Evolutionary conservation across 2,113 vertebrate genomes (phyloP).

Genomic region (Danionella cerebrum): DNA sequence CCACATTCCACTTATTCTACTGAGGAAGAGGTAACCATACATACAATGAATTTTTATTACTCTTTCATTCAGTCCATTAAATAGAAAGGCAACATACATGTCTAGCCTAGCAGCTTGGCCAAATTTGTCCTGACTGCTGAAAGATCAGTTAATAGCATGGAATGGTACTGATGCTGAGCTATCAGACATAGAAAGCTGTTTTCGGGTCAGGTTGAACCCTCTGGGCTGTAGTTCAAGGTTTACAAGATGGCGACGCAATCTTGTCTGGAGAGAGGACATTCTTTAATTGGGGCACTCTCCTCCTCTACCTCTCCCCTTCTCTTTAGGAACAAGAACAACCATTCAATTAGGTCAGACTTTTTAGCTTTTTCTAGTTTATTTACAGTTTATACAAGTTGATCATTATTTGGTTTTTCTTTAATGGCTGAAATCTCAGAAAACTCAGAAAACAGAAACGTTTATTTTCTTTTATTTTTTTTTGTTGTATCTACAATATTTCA

Average conservation of each 20-base stretch:
- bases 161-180: background rate
- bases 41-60: too few relatives aligned
- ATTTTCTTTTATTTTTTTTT: background rate
- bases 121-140: background rate
- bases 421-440: background rate
- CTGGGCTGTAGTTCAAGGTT: constrained; percentile 10
- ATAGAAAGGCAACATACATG: background rate
- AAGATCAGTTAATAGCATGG: background rate
- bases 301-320: background rate
- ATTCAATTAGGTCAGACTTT: constrained; percentile 33
- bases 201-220: background rate
- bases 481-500: too few relatives aligned
- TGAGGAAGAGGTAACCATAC: too few relatives aligned
- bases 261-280: background rate
- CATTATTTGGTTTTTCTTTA: too few relatives aligned
- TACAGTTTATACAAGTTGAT: too few relatives aligned
- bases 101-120: background rate
- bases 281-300: constrained; percentile 20
- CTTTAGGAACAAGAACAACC: constrained; percentile 25
- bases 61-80: too few relatives aligned
- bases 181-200: background rate
- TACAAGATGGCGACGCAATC: background rate
- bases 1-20: too few relatives aligned
- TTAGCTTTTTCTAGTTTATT: background rate
- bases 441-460: too few relatives aligned